Base-by-base conservation (phyloP, 2,888 invertebrate genomes). In the Ashinkailepas kermadecensis region DNA sequence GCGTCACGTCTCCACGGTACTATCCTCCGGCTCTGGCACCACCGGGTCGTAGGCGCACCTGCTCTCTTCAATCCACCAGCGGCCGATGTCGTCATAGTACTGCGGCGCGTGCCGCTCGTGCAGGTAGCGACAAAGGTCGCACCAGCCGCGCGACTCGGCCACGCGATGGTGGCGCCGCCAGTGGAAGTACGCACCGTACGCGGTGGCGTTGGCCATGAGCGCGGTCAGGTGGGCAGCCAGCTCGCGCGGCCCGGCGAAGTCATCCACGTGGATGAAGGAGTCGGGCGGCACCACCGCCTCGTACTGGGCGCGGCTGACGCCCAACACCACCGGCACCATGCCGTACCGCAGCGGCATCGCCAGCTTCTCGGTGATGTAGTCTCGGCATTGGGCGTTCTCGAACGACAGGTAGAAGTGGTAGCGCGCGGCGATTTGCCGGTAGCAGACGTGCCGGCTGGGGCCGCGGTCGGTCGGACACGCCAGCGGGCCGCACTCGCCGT, bases 221-320 rank as follows among this genome's bases (percentile, higher is more conserved):
- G 81, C 70, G 62, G 23, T 25, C 59, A 82, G 58, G 54, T 82
- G 65, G 13, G 81, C 54, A n/a, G 82, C 82, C 58, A 82, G 78
- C 39, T 81, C 12, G 23, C 58, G n/a, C 11, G 82, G 81, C 4
- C 62, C 70, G 15, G 81, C 62, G 58, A 82, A 82, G 65, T 82
- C 82, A 6, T 78, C 78, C 12, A 82, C 39, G 70, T 82, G 82
- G 25, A 82, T 81, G 70, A 82, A 82, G 23, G 82, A 82, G 78
- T 70, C 59, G 15, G 81, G 78, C 21, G 82, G 82, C 13, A 58
- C 10, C 13, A 13, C 13, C 13, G 9, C 10, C 58, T 58, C 58
- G 58, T 58, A 58, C 13, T 58, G 58, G 11, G 59, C 67, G 18
- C 21, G 12, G 58, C 54, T 58, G 18, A 74, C 15, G 54, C 82